Conservation (phyloP, 92 coral and sea anemone genomes). For the Ricordea florida region DNA sequence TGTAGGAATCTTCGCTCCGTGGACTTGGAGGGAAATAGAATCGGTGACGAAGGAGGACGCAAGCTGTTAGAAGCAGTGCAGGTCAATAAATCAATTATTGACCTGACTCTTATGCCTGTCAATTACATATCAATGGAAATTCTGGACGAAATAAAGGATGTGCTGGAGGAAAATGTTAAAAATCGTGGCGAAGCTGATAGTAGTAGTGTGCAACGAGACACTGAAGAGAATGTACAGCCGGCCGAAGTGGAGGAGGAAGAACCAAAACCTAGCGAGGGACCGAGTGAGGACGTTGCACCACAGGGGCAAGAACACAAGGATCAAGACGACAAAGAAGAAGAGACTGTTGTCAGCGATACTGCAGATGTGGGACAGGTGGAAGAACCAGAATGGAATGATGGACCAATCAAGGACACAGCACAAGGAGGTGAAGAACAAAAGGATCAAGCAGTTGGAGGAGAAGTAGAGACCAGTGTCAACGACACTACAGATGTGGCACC, state of each 20-base stretch:
- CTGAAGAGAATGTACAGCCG: not conserved
- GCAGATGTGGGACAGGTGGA: not conserved
- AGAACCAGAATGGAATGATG: not conserved
- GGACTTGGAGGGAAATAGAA: conserved; percentile 92
- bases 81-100: conserved; percentile 77
- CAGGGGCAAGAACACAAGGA: not conserved
- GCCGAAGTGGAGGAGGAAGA: not conserved
- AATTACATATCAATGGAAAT: conserved; percentile 82
- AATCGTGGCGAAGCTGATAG: not conserved
- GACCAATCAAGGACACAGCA: not conserved
- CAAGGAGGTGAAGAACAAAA: not conserved
- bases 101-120: conserved; percentile 91
- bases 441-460: not conserved
- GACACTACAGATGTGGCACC: not conserved
- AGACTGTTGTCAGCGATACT: not conserved
- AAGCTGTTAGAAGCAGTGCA: conserved; percentile 81
- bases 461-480: not conserved
- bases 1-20: conserved; percentile 81
- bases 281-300: not conserved
- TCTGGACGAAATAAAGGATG: conserved; percentile 75
- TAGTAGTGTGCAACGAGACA: not conserved
- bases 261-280: not conserved
- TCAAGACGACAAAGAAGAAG: not conserved
- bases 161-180: conserved; percentile 65
- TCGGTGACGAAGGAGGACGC: conserved; percentile 89